These are phyloP conservation scores for Entomyzon cyanotis DNA, from an alignment of 2,113 vertebrate genomes.

Conservation along the genomic window DNA sequence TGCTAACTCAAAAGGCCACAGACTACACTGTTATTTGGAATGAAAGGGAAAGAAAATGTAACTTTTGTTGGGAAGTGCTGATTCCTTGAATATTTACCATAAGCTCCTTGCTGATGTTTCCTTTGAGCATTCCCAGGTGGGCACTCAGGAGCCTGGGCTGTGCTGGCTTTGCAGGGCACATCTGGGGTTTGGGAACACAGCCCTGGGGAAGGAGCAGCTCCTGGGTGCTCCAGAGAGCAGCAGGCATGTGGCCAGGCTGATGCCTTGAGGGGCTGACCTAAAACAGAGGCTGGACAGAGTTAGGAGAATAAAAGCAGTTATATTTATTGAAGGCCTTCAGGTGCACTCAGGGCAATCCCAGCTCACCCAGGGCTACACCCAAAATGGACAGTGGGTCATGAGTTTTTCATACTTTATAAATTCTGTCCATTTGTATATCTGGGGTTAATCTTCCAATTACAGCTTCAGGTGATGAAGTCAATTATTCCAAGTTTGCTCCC, in stretches of 20 bases:
- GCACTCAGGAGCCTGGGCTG: not conserved
- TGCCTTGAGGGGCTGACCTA: too few species aligned
- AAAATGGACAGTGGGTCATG: too few species aligned
- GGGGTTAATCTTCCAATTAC: too few species aligned
- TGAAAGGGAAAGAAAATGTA: not conserved
- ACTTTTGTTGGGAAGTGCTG: not conserved
- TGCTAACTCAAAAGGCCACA: not conserved
- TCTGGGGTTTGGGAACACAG: not conserved
- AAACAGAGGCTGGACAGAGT: too few species aligned
- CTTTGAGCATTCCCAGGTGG: not conserved
- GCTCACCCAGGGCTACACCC: too few species aligned
- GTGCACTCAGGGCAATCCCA: too few species aligned
- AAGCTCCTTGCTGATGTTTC: not conserved
- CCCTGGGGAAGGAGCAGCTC: not conserved
- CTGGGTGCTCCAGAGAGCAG: not conserved
- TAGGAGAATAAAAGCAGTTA: too few species aligned
- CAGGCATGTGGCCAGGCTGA: fast-evolving
- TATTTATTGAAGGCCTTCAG: too few species aligned
- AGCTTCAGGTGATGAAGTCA: too few species aligned
- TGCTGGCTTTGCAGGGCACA: not conserved
- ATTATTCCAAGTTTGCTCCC: too few species aligned
- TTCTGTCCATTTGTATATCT: too few species aligned
- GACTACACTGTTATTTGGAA: not conserved
- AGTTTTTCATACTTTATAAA: too few species aligned
- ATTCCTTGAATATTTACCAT: not conserved